Conservation (phyloP, 2,888 invertebrate species). For the Thalpophila matura region DNA sequence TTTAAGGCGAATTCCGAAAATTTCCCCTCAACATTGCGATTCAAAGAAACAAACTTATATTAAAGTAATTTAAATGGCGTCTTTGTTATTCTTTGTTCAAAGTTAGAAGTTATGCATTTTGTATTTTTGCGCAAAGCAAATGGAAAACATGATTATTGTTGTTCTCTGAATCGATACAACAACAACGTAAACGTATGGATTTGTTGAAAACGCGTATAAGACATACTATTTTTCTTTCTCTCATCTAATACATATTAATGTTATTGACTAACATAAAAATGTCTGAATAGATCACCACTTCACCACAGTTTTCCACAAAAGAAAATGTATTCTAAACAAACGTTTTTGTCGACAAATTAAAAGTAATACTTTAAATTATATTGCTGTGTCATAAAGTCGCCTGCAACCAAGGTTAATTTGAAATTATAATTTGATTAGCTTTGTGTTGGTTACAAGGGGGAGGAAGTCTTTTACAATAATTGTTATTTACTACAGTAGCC, state of each 20-base stretch:
- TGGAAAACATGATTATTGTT: conserved; percentile 62
- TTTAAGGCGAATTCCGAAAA: conserved; percentile 87
- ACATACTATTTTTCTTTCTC: too few relatives aligned
- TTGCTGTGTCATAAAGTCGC: conserved; percentile 66
- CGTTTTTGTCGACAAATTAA: conserved; percentile 60
- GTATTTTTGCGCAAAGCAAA: conserved; percentile 67
- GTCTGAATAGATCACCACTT: conserved; percentile 5
- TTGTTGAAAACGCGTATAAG: not conserved
- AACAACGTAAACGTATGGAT: not conserved
- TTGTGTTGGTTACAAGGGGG: conserved; percentile 65
- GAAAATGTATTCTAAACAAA: conserved; percentile 21
- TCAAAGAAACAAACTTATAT: conserved; percentile 86
- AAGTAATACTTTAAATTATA: conserved; percentile 66
- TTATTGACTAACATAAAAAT: not conserved
- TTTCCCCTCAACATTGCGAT: conserved; percentile 83
- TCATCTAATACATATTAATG: too few relatives aligned
- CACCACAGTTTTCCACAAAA: conserved; percentile 17
- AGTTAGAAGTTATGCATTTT: conserved; percentile 82
- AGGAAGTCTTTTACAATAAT: conserved; percentile 69
- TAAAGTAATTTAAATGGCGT: conserved; percentile 86
- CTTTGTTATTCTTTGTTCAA: conserved; percentile 80
- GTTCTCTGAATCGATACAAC: conserved; percentile 14
- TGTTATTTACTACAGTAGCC: conserved; percentile 72
- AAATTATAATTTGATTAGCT: conserved; percentile 79
- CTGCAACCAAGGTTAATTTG: conserved; percentile 66